Evolutionary conservation across 2,888 invertebrate species (phyloP), one percentile per base, ranked within the genome.

Genomic region (Drosophila maculinotata): DNA sequence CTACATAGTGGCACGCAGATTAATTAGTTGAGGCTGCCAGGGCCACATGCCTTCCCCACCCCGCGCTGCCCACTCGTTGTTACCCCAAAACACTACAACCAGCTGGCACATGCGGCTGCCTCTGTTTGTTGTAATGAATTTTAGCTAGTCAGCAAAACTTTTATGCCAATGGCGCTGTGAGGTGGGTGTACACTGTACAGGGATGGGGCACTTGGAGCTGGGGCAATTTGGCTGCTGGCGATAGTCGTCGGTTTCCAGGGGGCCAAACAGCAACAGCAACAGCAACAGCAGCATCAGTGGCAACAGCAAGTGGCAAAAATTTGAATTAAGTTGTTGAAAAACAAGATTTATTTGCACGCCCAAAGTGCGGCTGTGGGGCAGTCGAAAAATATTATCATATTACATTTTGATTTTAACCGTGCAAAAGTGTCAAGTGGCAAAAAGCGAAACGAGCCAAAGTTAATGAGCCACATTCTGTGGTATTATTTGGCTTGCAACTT

Each of bases 131-230:
- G 85, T 78, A 89, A 90, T 89, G 88, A 89, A 89, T 89, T 89
- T 88, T 82, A 84, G 76, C 87, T 79, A 89, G 89, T 89, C 88
- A 85, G 89, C 79, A 89, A 89, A 90, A 84, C 74, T 89, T 88
- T 86, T 85, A 80, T 76, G 71, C 80, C 83, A 80, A 69, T 72
- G 73, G 70, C 71, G 72, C 31, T 60, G 51, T 20, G 45, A 45
- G 56, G 51, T 47, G 25, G 53, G 45, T 44, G 69, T 7, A 33
- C 30, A 44, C 38, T 35, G 60, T 31, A 20, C n/a, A n/a, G 47
- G 45, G 39, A 42, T n/a, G 23, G 28, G 44, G 39, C 20, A 45
- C 47, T 38, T 53, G 51, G 5, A 23, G 26, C 26, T 30, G 31
- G 26, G 42, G 25, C n/a, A 28, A 33, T 25, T 33, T 48, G 38